Base-by-base conservation (phyloP, 2,888 invertebrate species). In the Anoncus sp. region DNA sequence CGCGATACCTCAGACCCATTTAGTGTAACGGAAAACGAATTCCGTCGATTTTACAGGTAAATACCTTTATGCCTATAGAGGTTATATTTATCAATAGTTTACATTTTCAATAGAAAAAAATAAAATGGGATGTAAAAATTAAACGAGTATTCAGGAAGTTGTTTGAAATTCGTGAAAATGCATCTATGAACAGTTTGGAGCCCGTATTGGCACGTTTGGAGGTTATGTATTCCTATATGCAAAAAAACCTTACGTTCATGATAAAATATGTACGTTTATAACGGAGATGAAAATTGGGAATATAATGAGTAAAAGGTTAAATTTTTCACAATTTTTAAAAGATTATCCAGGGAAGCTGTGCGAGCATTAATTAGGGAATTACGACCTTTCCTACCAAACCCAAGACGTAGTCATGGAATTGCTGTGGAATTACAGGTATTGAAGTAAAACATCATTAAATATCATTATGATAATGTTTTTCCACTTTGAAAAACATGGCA, bases 321-420 rank as follows among this genome's bases (percentile, higher is more conserved):
- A 88, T 89, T 75, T 43, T 59, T 22, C 43, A 69, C 55, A 22
- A 27, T 73, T 27, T 53, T 55, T 65, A 18, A 69, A 59, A 66
- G 63, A 47, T 43, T 73, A 74, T 47, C 60, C 35, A 35, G 38
- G 20, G 57, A 57, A 57, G 57, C 57, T 57, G 35, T 38, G 20
- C 35, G 22, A 38, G 20, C 38, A 3, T 38, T 57, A 20, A 57
- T 57, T 38, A 20, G 31, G 10, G 20, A 57, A 16, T 20, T 57
- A 20, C 57, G 57, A 27, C 38, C 38, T 6, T 6, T 20, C n/a
- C 14, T 57, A 18, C 57, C 20, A 38, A 20, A 38, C 9, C 10
- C 27, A 57, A 35, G 27, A 55, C 31, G 31, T 12, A 55, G 55
- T 31, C 31, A 31, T 7, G 31, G 22, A 51, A 14, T 51, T 24